These are phyloP conservation scores for Venusia cambrica DNA, from an alignment of 2,888 invertebrate species.

Conservation along the genomic window DNA sequence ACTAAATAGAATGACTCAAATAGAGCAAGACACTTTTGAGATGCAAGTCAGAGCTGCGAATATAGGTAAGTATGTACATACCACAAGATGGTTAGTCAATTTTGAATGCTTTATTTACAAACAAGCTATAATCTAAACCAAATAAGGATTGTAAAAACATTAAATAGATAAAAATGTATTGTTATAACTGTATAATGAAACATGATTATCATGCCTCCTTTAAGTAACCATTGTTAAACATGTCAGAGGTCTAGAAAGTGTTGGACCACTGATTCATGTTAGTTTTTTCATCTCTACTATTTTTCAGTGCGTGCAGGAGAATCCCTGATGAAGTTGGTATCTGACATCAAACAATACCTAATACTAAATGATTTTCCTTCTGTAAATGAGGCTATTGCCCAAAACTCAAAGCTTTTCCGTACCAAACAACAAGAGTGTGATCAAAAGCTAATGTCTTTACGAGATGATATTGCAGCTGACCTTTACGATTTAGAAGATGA, in stretches of 20 bases:
- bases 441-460: constrained; percentile 92
- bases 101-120: too few relatives aligned
- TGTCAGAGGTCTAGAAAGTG: too few relatives aligned
- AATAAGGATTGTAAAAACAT: too few relatives aligned
- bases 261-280: too few relatives aligned
- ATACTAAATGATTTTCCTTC: constrained; percentile 99
- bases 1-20: constrained; percentile 93
- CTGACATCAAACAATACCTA: constrained; percentile 98
- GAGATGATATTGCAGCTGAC: constrained; percentile 98
- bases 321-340: constrained; percentile 97
- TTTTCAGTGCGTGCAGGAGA: constrained; percentile 95
- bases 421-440: constrained; percentile 96
- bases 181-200: too few relatives aligned
- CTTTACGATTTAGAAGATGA: constrained; percentile 96
- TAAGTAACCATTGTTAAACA: too few relatives aligned
- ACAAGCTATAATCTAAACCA: too few relatives aligned
- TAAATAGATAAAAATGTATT: too few relatives aligned
- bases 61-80: constrained; percentile 80
- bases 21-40: constrained; percentile 97
- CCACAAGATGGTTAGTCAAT: neutral
- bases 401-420: constrained; percentile 93
- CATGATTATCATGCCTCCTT: too few relatives aligned
- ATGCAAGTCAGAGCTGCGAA: constrained; percentile 98
- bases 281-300: too few relatives aligned
- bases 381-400: constrained; percentile 97